Conservation (phyloP, 2,797 vertebrate genomes). For the Malacoraja senta region DNA sequence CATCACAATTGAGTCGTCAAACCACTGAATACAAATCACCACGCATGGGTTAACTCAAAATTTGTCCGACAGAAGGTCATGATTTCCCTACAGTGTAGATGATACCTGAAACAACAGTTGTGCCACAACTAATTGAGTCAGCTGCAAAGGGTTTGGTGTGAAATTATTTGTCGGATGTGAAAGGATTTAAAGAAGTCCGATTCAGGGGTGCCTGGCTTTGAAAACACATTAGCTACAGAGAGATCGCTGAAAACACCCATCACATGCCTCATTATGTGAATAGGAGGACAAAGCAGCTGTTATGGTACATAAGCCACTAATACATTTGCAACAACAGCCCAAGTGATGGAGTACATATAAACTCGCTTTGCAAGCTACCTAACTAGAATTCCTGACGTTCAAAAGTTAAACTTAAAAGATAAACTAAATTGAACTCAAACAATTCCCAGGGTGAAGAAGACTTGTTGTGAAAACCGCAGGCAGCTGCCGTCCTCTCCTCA, state of each 20-base stretch:
- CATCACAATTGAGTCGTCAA: neutral
- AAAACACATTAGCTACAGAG: neutral
- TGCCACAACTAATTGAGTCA: neutral
- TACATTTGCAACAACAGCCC: neutral
- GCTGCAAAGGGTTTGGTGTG: neutral
- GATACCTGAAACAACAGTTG: neutral
- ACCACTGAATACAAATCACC: neutral
- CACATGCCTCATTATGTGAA: neutral
- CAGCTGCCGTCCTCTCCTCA: neutral
- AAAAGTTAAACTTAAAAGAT: neutral
- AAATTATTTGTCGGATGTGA: neutral
- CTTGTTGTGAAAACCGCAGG: neutral
- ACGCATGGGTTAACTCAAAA: neutral
- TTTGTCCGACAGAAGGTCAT: neutral
- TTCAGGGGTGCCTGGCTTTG: neutral
- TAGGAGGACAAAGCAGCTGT: neutral
- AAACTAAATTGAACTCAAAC: neutral
- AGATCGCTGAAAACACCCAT: neutral
- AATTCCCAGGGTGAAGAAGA: neutral
- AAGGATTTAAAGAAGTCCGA: neutral
- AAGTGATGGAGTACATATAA: neutral
- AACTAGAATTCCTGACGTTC: neutral
- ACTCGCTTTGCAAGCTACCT: neutral
- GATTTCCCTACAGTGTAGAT: neutral
- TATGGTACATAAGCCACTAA: neutral